Percentiles rank a stretch among this genome's conserved stretches.
phyloP scores from a whole-genome alignment of 2,113 vertebrate species.

The Phylloscopus trochiloides region DNA sequence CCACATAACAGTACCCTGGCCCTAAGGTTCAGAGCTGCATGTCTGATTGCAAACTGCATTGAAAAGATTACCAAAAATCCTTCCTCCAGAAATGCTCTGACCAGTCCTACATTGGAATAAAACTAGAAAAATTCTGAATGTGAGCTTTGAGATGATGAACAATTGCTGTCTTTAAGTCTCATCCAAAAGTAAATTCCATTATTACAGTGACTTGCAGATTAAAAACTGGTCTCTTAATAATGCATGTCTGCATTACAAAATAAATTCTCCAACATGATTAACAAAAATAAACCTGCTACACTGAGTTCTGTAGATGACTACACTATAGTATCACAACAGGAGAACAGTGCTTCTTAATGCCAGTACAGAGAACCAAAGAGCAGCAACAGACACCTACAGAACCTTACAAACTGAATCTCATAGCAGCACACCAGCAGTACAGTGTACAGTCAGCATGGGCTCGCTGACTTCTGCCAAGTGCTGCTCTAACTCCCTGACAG shows the following conservation, averaged over 20 bases:
- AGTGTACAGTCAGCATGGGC: neutral
- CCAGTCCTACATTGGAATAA: neutral
- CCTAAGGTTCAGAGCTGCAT: neutral
- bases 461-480: neutral
- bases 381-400: neutral
- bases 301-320: neutral
- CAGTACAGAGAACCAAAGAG: neutral
- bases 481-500: neutral
- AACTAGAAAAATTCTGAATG: neutral
- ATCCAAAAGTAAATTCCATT: neutral
- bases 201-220: neutral
- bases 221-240: neutral
- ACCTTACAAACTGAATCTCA: neutral
- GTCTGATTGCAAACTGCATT: neutral
- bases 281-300: neutral
- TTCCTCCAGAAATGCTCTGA: neutral
- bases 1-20: neutral
- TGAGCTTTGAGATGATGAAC: neutral
- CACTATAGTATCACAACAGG: neutral
- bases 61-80: neutral
- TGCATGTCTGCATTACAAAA: neutral
- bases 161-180: neutral
- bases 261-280: neutral
- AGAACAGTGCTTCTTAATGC: neutral
- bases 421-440: neutral